A percentile compares a stretch with the other conserved stretches of the same genome.
phyloP scores from a whole-genome alignment of 1,140 invertebrate species.

The Augochlora pura region DNA sequence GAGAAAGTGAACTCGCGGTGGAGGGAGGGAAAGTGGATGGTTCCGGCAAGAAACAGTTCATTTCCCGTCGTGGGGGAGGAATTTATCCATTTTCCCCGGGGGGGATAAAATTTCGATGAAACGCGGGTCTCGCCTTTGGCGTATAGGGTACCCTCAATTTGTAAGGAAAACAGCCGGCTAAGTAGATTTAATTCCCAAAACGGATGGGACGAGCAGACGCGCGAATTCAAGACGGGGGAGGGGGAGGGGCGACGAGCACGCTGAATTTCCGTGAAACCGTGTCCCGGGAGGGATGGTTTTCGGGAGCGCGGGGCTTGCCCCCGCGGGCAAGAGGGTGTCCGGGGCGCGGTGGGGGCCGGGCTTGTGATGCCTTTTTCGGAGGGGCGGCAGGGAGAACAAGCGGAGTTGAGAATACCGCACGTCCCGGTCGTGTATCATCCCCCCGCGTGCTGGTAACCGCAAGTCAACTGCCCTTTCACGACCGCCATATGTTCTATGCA shows the following conservation, averaged over 20 bases:
- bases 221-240: conserved; percentile 38
- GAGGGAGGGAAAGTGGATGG: background rate
- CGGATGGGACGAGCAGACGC: conserved; percentile 40
- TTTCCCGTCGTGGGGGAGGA: conserved; percentile 10
- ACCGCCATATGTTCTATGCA: conserved; percentile 58
- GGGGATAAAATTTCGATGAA: conserved; percentile 30
- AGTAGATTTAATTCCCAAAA: conserved; percentile 54
- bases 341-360: background rate
- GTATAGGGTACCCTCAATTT: conserved; percentile 32
- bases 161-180: conserved; percentile 38
- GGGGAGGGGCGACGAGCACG: conserved; percentile 26
- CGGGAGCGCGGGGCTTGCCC: too few species aligned
- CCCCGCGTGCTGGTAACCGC: conserved; percentile 63
- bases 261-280: conserved; percentile 51
- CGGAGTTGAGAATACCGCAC: conserved; percentile 34
- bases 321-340: too few species aligned
- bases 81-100: conserved; percentile 26
- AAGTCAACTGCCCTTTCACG: conserved; percentile 65
- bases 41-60: conserved; percentile 23
- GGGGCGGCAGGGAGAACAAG: conserved; percentile 16
- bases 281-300: conserved; percentile 25
- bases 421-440: conserved; percentile 68
- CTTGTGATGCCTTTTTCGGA: conserved; percentile 34
- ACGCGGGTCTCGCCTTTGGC: conserved; percentile 14
- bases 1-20: background rate